Evolutionary conservation across 2,888 invertebrate genomes (phyloP), one percentile per base, ranked within the genome.

Genomic region (Rhogogaster chlorosoma): DNA sequence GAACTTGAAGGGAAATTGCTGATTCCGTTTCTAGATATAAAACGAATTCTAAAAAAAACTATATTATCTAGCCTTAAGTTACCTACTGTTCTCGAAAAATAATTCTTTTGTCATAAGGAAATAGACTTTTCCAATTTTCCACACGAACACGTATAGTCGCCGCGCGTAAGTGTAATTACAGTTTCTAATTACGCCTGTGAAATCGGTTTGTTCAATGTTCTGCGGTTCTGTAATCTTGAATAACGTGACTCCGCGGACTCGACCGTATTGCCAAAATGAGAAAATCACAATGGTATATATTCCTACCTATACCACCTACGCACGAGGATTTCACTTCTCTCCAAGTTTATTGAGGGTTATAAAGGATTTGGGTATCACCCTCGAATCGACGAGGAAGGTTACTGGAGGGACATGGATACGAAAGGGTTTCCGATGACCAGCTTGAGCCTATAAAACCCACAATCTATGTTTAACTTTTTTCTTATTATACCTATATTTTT

Each of bases 321-420:
- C 45, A 7, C 26, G 49, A 32, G 77, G 53, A 53, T 49, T 77
- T 77, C 77, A 77, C 45, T 77, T 53, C 77, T 32, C 29, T 29
- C 29, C 18, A 77, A 53, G 77, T 77, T 77, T 77, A 77, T 77
- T 32, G 77, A 53, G 77, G 77, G 77, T 77, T 77, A 53, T 77
- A 77, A 77, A 77, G 77, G 77, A 49, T 77, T 77, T 77, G 77
- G 77, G 77, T 77, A 77, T 77, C 77, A 77, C 77, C 77, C 77
- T 53, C 29, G 32, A 53, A 53, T 77, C 77, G 77, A 53, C 77
- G 18, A 53, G 77, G 29, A 77, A 77, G 42, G 71, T 73, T 42
- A 32, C 61, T 6, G 32, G 32, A 32, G 29, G 15, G 32, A 67
- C 67, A 67, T 32, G 67, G 18, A 67, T 67, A 67, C 67, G 67